Evolutionary conservation across 1,140 invertebrate species (phyloP), one percentile per base, ranked within the genome.

Genomic region (Steinernema khuongi): DNA sequence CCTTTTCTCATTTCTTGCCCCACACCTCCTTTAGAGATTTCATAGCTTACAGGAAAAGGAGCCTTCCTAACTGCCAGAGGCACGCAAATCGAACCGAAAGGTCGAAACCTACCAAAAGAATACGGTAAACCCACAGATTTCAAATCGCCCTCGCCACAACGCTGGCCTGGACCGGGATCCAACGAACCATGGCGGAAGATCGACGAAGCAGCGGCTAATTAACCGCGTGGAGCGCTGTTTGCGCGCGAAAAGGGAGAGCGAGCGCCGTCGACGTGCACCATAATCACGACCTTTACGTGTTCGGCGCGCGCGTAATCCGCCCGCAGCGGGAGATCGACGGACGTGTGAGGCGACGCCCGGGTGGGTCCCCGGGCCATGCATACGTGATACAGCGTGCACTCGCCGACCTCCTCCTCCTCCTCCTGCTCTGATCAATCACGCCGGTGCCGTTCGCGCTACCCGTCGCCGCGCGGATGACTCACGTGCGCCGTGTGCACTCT

Each of bases 231-330:
- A 11, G 50, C 19, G 50, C 19, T 60, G 50, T 60, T 60, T 60
- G 50, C 11, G 50, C 50, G 50, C 50, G 50, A 60, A 60, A 60
- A n/a, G 50, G 36, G 36, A 41, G 36, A 41, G n/a, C n/a, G 36
- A n/a, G 7, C 50, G 50, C 50, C 7, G 11, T 22, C 7, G 11
- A 26, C 50, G 11, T 60, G 50, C 50, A 60, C 50, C 50, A 60
- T 60, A 60, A 60, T 60, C 26, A n/a, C 50, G 50, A 60, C 50
- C 50, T 60, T 60, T 60, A 60, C 50, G 50, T 60, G 50, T 60
- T n/a, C 50, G 50, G 26, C 50, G 50, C 50, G 11, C 11, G 50
- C n/a, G n/a, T 60, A 60, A 60, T 60, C 50, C 50, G 50, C 50
- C 14, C 50, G 26, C 50, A 60, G 50, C 50, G 50, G 50, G 50